Evolutionary conservation across 2,113 vertebrate genomes (phyloP), one percentile per base, ranked within the genome.

Genomic region (Aphyosemion australe): DNA sequence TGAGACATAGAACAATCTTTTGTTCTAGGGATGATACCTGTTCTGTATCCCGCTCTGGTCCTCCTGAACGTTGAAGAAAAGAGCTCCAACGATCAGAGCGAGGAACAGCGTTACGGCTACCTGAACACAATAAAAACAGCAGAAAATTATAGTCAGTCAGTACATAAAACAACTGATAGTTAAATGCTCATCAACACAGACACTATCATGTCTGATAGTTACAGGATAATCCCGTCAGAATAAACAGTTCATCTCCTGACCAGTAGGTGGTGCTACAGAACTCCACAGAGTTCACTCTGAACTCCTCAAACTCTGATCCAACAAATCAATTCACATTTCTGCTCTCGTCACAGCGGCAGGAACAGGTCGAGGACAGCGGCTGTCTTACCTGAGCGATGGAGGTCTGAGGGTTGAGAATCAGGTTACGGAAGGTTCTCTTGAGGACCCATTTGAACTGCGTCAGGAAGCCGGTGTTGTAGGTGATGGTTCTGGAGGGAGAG

Each of bases 391-490:
- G 94, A 49, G 96, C 96, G n/a, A 98, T 8, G 8, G 95, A 97
- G 13, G 95, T 94, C 87, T 97, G 94, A 2, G 97, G 96, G 69
- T 95, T 97, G 37, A 97, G 89, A 58, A 96, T 0, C 5, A 97
- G 85, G 69, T 98, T 98, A 76, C 88, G 93, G 68, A 98, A 95
- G 0, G 94, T 94, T 42, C 97, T 95, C 62, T 60, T 94, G 13
- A 94, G 88, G 68, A 99, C 92, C 95, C 96, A 97, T 60, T 76
- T 92, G 83, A 99, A 92, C 83, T 99, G 97, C 14, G 96, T 96
- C 12, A 79, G 54, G 87, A 99, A 97, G 43, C 94, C 72, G 0
- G 92, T 98, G 75, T 81, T 90, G 64, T 96, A 97, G 0, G 94
- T 92, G 78, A 94, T 90, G 69, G 94, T 91, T 32, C 72, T 90